Conservation (phyloP, 2,797 vertebrate species). For the Moxostoma hubbsi region DNA sequence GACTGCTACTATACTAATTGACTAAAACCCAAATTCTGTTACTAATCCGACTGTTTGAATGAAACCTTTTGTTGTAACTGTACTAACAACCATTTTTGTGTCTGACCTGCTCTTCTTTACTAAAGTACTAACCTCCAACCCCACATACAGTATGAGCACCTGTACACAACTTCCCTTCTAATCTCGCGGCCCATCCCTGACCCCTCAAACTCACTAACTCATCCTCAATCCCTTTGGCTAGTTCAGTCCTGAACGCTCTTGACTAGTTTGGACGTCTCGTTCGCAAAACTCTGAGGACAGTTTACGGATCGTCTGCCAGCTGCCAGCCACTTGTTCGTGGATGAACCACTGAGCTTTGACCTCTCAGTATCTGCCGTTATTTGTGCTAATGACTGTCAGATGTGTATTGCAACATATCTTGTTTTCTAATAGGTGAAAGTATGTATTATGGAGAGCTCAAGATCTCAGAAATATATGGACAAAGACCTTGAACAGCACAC, state of each 20-base stretch:
- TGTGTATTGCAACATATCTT: slow-evolving; percentile 4
- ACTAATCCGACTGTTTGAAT: slow-evolving; percentile 81
- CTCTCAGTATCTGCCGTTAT: not conserved
- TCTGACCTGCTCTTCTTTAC: slow-evolving; percentile 85
- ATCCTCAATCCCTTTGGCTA: slow-evolving; percentile 31
- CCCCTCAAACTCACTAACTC: slow-evolving; percentile 32
- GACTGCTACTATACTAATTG: slow-evolving; percentile 67
- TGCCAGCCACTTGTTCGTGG: slow-evolving; percentile 77
- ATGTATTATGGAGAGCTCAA: slow-evolving; percentile 8
- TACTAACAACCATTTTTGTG: slow-evolving; percentile 91
- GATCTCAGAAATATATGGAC: no score
- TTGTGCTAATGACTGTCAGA: not conserved
- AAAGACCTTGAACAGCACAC: not conserved
- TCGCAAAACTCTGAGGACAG: not conserved
- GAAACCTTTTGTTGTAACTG: slow-evolving; percentile 83
- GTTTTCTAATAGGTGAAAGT: slow-evolving; percentile 18
- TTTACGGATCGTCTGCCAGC: slow-evolving; percentile 55
- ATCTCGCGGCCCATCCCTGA: slow-evolving; percentile 11
- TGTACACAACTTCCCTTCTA: slow-evolving; percentile 13
- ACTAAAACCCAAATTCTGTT: slow-evolving; percentile 74
- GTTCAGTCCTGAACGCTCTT: slow-evolving; percentile 16
- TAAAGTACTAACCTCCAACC: slow-evolving; percentile 84
- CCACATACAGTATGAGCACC: slow-evolving; percentile 50
- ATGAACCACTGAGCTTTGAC: slow-evolving; percentile 35
- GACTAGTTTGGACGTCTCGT: not conserved